Evolutionary conservation across 2,888 invertebrate species (phyloP).

Genomic region (Mayetiola destructor): DNA sequence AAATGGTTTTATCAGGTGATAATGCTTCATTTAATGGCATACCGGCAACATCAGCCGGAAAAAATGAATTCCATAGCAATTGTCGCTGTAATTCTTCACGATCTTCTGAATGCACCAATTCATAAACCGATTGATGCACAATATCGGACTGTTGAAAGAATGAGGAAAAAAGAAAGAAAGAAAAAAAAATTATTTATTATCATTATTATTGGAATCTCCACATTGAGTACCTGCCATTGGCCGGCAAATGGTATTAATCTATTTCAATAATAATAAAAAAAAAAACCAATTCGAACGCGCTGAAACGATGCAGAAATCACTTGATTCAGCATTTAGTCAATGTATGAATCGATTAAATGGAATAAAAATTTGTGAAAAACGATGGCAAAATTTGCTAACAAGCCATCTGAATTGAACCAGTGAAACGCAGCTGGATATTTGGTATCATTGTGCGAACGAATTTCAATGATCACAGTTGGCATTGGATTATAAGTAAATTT

Average conservation of each 20-base stretch:
- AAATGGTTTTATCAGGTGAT: slow-evolving; percentile 73
- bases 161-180: slow-evolving; percentile 36
- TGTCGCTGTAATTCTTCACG: slow-evolving; percentile 93
- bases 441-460: slow-evolving; percentile 11
- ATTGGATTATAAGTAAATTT: not conserved
- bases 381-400: slow-evolving; percentile 7
- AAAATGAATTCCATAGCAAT: slow-evolving; percentile 86
- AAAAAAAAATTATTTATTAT: slow-evolving; percentile 15
- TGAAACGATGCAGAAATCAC: no score
- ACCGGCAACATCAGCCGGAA: slow-evolving; percentile 45
- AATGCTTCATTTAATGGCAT: slow-evolving; percentile 77
- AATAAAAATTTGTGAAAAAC: no score
- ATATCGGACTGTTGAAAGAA: slow-evolving; percentile 99
- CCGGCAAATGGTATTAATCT: not conserved
- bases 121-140: slow-evolving; percentile 98
- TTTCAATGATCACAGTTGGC: no score
- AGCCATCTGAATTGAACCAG: not conserved
- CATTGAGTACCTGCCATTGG: not conserved
- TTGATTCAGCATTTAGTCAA: no score
- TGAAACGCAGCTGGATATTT: slow-evolving; percentile 1
- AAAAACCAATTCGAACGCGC: not conserved
- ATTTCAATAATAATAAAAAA: not conserved
- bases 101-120: slow-evolving; percentile 97
- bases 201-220: not conserved
- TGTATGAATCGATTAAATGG: no score